Conservation (phyloP, 2,888 invertebrate genomes). For the Chirona hameri region DNA sequence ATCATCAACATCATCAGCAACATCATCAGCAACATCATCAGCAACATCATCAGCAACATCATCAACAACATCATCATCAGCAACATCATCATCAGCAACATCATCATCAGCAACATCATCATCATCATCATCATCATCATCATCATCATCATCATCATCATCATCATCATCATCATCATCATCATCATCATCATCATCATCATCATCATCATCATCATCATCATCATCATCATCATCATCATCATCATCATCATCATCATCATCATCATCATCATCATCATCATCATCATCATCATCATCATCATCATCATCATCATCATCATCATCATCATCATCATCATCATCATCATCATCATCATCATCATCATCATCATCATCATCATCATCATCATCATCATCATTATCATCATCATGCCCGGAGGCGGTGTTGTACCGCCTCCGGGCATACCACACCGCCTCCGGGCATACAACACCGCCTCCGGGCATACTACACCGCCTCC, state of each 20-base stretch:
- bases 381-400: constrained; percentile 9
- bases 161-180: constrained; percentile 22
- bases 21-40: too few relatives aligned
- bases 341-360: constrained; percentile 22
- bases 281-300: constrained; percentile 8
- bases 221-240: background rate
- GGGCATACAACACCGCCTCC: too few relatives aligned
- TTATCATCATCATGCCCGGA: background rate
- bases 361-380: constrained; percentile 13
- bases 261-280: constrained; percentile 22
- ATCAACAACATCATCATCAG: too few relatives aligned
- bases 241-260: background rate
- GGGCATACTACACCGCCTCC: too few relatives aligned
- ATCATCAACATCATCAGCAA: too few relatives aligned
- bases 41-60: too few relatives aligned
- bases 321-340: constrained; percentile 22
- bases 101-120: too few relatives aligned
- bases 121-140: too few relatives aligned
- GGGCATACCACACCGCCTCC: too few relatives aligned
- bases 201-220: constrained; percentile 22
- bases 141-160: constrained; percentile 22
- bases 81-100: too few relatives aligned
- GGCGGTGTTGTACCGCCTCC: background rate
- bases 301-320: constrained; percentile 22
- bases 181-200: constrained; percentile 22